Conservation (phyloP, 2,888 invertebrate species). For the Ernsta delagoae region DNA sequence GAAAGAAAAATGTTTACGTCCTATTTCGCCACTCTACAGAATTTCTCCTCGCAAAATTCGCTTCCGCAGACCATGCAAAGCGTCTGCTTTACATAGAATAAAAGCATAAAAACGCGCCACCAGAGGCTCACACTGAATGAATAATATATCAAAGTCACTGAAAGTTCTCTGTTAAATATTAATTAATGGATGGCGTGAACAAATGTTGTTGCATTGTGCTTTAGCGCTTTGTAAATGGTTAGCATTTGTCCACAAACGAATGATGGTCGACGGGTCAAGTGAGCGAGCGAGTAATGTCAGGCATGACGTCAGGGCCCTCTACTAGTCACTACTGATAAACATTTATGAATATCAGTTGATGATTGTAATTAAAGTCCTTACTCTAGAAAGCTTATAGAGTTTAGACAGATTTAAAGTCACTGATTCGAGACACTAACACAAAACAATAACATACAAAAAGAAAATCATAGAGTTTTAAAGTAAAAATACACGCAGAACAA, state of each 20-base stretch:
- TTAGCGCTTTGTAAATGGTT: slow-evolving; percentile 30
- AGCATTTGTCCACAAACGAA: slow-evolving; percentile 36
- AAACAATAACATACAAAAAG: too few species aligned
- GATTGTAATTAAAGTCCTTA: too few species aligned
- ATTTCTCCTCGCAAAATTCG: too few species aligned
- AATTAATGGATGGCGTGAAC: slow-evolving; percentile 36
- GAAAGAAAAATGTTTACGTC: too few species aligned
- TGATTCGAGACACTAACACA: too few species aligned
- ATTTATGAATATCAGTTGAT: not conserved
- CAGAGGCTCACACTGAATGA: slow-evolving; percentile 29
- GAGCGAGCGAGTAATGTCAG: slow-evolving; percentile 1
- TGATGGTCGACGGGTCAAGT: slow-evolving; percentile 31
- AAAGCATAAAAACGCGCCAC: slow-evolving; percentile 19
- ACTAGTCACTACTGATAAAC: not conserved
- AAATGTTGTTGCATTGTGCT: slow-evolving; percentile 32
- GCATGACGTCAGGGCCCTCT: slow-evolving; percentile 27
- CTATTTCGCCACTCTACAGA: too few species aligned
- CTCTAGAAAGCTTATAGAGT: too few species aligned
- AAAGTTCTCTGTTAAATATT: slow-evolving; percentile 34
- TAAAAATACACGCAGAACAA: too few species aligned
- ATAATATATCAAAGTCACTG: slow-evolving; percentile 36
- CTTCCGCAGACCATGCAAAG: too few species aligned
- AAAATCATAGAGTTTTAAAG: too few species aligned
- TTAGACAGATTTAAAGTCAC: too few species aligned
- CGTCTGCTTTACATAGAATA: slow-evolving; percentile 29